Evolutionary conservation across 64 coral and sea anemone genomes (phyloP).

Genomic region (Stylophora pistillata): DNA sequence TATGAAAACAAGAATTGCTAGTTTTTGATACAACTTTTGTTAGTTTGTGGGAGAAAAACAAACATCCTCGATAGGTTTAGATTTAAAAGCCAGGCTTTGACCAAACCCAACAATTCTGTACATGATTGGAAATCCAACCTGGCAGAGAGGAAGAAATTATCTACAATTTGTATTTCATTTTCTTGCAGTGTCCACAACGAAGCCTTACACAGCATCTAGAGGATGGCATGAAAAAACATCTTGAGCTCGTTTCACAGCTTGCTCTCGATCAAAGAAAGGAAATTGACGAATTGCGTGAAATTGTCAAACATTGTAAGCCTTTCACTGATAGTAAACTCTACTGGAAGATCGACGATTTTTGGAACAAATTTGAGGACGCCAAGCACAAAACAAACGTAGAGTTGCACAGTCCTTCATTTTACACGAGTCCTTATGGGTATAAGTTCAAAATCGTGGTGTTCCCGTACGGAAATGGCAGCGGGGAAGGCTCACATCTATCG

Average conservation of each 20-base stretch:
- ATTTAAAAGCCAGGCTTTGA: too few species aligned
- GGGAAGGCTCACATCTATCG: slow-evolving; percentile 98
- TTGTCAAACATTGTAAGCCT: slow-evolving; percentile 94
- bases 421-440: slow-evolving; percentile 92
- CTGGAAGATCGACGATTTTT: slow-evolving; percentile 87
- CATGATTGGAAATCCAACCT: too few species aligned
- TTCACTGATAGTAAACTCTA: slow-evolving; percentile 88
- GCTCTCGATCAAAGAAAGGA: slow-evolving; percentile 83
- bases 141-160: neutral
- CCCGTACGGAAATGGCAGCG: slow-evolving; percentile 96
- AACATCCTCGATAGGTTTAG: too few species aligned
- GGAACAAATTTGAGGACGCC: slow-evolving; percentile 83
- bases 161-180: neutral
- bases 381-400: slow-evolving; percentile 82
- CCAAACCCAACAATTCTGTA: too few species aligned
- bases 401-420: slow-evolving; percentile 90
- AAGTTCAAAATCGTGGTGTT: slow-evolving; percentile 97
- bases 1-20: too few species aligned
- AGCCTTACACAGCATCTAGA: slow-evolving; percentile 82
- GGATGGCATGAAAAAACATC: slow-evolving; percentile 73
- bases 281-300: slow-evolving; percentile 73
- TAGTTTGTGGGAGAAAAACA: too few species aligned
- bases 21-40: too few species aligned
- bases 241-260: slow-evolving; percentile 86
- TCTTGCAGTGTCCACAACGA: slow-evolving; percentile 78